These are phyloP conservation scores for Pantelozetes paolii DNA, from an alignment of 2,888 invertebrate genomes.

Conservation along the genomic window DNA sequence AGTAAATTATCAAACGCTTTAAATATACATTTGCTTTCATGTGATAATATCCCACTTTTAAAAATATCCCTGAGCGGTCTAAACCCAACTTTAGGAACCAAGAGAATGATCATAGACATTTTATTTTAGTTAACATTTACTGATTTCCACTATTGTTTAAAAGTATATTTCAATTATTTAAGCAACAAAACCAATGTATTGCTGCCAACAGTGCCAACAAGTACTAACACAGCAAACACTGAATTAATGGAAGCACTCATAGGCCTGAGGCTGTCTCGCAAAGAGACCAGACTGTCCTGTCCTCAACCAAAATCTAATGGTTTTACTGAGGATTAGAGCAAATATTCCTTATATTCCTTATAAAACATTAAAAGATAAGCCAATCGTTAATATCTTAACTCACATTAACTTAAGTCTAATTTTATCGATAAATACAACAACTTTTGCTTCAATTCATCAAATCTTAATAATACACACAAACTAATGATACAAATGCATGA, in stretches of 20 bases:
- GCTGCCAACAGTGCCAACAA: too few species aligned
- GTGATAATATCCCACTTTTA: too few species aligned
- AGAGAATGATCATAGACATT: too few species aligned
- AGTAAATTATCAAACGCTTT: too few species aligned
- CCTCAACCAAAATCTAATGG: slow-evolving; percentile 3
- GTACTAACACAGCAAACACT: slow-evolving; percentile 4
- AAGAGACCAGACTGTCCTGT: background rate
- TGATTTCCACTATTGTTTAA: too few species aligned
- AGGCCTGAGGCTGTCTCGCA: slow-evolving; percentile 12
- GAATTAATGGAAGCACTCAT: slow-evolving; percentile 17
- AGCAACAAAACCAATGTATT: too few species aligned
- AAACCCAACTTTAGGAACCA: too few species aligned
- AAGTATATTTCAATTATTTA: too few species aligned
- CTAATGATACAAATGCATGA: background rate
- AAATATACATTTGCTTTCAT: too few species aligned
- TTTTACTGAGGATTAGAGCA: slow-evolving; percentile 4
- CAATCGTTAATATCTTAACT: slow-evolving; percentile 12
- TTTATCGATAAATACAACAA: slow-evolving; percentile 19
- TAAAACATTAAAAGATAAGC: slow-evolving; percentile 20
- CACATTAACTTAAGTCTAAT: slow-evolving; percentile 15
- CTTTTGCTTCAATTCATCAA: background rate
- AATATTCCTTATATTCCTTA: slow-evolving; percentile 13
- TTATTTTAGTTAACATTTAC: too few species aligned
- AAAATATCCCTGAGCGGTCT: too few species aligned
- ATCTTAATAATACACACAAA: background rate